Percentiles rank a stretch among this genome's conserved stretches.
Conservation (phyloP, 2,113 vertebrate genomes). For the Melanocharis versteri region DNA sequence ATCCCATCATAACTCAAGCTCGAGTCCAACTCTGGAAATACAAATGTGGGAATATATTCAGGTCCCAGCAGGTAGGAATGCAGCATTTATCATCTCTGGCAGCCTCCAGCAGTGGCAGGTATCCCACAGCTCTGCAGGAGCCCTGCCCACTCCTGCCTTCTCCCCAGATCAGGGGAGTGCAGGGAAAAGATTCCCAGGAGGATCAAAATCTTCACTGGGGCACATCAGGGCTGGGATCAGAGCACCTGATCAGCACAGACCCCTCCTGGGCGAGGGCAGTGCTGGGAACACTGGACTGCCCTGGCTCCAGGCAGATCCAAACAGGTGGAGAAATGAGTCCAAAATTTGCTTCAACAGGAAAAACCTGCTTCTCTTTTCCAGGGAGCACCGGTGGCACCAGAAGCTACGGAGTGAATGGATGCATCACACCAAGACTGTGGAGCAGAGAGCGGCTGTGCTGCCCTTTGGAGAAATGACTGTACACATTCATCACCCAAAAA, state of each 20-base stretch:
- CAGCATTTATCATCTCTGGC: not conserved
- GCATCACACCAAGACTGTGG: accelerated
- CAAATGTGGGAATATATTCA: not conserved
- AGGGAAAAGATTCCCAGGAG: not conserved
- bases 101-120: not conserved
- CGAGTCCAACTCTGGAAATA: not conserved
- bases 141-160: not conserved
- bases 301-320: not conserved
- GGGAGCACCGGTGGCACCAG: not conserved
- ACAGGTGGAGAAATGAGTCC: not conserved
- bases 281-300: not conserved
- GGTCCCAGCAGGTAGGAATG: not conserved
- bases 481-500: not conserved
- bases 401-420: not conserved
- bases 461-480: not conserved
- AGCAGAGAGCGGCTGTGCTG: not conserved
- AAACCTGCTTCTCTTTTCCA: not conserved
- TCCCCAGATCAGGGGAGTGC: accelerated
- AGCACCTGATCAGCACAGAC: not conserved
- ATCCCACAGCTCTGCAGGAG: not conserved
- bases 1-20: not conserved
- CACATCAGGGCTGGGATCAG: not conserved
- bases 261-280: not conserved
- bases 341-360: not conserved
- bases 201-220: accelerated